Base-by-base conservation (phyloP, 2,888 invertebrate species). In the Lapara coniferarum region DNA sequence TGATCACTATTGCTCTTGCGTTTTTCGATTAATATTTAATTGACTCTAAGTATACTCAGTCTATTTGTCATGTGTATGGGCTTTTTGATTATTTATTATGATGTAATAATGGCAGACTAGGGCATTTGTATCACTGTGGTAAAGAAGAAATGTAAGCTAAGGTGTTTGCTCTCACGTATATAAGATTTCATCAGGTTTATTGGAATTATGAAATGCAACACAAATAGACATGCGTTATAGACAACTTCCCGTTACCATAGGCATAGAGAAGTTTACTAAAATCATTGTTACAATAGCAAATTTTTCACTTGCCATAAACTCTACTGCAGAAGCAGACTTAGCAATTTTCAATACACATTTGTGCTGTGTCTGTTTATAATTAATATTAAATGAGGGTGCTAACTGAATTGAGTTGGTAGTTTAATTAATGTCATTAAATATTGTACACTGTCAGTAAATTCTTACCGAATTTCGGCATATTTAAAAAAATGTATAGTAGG, bases 381-480 rank as follows among this genome's bases (percentile, higher is more conserved):
- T 53, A 53, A 52, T 7, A 14, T 52, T 44, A 59, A 63, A 49
- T 19, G 16, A 49, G 49, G 63, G 63, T 63, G 63, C 63, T 63
- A 63, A 13, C 19, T 19, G 63, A 49, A 49, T 63, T 63, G 63
- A 63, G 19, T 63, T 7, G 19, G 19, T 55, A 55, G 25, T 1
- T 25, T 25, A 25, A 25, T 25, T 25, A 1, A 25, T 25, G 25
- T 25, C 25, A 25, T 25, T 25, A 1, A 25, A 25, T 25, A 25
- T 25, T 25, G 25, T 25, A 25, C 25, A 25, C n/a, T 25, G 25
- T 25, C 25, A 25, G 25, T 25, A 25, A 25, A 25, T 2, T 25
- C 2, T 25, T 25, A 25, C 25, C 25, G 25, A 25, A 25, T 2
- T 25, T 25, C 25, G 25, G 2, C 25, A 25, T 25, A 25, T 25